These are phyloP conservation scores for Melipona quadrifasciata DNA, from an alignment of 1,140 invertebrate genomes.

Conservation along the genomic window DNA sequence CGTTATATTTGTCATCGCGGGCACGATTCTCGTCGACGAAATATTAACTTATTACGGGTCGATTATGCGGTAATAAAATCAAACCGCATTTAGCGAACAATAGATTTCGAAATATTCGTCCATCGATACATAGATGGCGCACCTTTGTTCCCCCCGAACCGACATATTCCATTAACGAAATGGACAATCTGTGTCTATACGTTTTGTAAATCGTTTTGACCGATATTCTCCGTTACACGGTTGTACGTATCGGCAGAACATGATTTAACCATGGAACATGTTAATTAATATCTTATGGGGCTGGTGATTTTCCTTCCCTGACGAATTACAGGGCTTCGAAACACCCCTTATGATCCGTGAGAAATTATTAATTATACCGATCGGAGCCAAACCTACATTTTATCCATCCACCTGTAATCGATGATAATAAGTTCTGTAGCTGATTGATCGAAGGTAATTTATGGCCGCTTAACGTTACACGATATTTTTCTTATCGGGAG, in stretches of 20 bases:
- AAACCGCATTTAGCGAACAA: neutral
- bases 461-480: slow-evolving; percentile 28
- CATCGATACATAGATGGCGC: neutral
- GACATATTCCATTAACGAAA: neutral
- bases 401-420: slow-evolving; percentile 13
- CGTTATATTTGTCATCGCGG: neutral
- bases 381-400: neutral
- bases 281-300: slow-evolving; percentile 12
- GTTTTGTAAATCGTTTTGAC: neutral
- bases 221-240: neutral
- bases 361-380: slow-evolving; percentile 40
- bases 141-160: too few relatives aligned
- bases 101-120: neutral
- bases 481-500: slow-evolving; percentile 38
- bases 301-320: neutral
- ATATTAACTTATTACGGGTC: slow-evolving; percentile 11
- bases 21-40: neutral
- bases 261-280: neutral
- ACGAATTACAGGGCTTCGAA: neutral
- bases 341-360: neutral
- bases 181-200: neutral
- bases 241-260: neutral
- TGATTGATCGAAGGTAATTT: slow-evolving; percentile 33
- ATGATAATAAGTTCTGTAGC: neutral
- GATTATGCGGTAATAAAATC: neutral